Conservation (phyloP, 2,113 vertebrate genomes). For the Odocoileus hemionus region DNA sequence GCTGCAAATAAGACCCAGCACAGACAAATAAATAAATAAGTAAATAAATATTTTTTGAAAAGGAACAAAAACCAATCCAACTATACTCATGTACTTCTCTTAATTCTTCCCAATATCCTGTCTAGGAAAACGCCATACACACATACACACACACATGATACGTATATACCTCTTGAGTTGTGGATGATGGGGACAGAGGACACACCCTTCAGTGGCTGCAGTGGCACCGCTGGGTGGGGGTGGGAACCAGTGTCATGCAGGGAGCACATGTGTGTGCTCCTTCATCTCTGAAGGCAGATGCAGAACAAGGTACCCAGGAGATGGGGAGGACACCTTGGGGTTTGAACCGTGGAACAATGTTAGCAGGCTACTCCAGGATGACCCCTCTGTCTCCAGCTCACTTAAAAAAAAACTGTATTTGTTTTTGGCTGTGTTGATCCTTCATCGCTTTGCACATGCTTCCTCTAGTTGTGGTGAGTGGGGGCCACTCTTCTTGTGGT, state of each 20-base stretch:
- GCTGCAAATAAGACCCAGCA: neutral
- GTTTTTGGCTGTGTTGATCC: neutral
- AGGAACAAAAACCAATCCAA: neutral
- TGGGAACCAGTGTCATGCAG: neutral
- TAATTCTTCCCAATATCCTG: neutral
- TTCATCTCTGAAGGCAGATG: neutral
- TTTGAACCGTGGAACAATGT: accelerated
- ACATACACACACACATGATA: neutral
- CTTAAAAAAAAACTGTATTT: neutral
- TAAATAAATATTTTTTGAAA: neutral
- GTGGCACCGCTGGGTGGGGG: neutral
- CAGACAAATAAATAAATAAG: neutral
- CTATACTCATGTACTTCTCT: neutral
- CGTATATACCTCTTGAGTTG: neutral
- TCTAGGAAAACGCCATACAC: neutral
- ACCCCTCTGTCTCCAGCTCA: neutral
- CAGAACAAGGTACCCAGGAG: neutral
- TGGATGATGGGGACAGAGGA: neutral
- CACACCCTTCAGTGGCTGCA: neutral
- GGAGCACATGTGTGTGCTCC: neutral
- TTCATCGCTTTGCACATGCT: neutral
- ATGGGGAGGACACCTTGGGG: accelerated
- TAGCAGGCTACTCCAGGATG: neutral
- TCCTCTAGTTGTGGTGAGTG: neutral
- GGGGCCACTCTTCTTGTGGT: neutral